These are phyloP conservation scores for Stenotaenia linearis DNA, from an alignment of 2,888 invertebrate genomes.

Conservation along the genomic window DNA sequence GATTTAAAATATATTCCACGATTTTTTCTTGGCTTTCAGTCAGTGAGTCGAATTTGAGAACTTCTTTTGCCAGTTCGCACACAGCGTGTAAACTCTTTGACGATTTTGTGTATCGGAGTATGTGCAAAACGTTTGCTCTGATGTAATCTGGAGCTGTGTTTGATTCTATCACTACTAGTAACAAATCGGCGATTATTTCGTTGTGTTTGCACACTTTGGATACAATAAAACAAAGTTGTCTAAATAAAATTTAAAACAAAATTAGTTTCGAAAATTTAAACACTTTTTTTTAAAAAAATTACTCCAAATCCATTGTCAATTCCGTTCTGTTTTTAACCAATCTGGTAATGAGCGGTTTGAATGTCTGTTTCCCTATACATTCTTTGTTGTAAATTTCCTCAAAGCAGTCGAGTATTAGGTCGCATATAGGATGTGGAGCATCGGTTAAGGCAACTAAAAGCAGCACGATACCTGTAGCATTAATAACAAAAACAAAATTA, in stretches of 20 bases:
- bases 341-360: neutral
- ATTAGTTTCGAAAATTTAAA: neutral
- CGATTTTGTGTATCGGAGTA: neutral
- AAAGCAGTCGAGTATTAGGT: neutral
- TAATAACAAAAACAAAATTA: neutral
- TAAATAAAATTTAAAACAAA: neutral
- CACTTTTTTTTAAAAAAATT: neutral
- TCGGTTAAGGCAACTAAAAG: neutral
- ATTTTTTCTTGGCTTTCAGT: neutral
- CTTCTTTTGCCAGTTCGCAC: neutral
- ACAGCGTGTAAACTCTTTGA: neutral
- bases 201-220: neutral
- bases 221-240: neutral
- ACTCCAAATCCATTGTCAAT: neutral
- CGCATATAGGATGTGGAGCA: neutral
- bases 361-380: neutral
- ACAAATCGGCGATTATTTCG: neutral
- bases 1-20: neutral
- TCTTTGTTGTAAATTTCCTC: neutral
- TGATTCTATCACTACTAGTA: neutral
- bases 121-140: neutral
- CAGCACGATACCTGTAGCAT: neutral
- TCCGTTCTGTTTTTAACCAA: neutral
- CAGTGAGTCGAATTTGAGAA: neutral
- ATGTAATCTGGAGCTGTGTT: neutral